Base-by-base conservation (phyloP, 2,888 invertebrate genomes). In the Chelonus formosanus region DNA sequence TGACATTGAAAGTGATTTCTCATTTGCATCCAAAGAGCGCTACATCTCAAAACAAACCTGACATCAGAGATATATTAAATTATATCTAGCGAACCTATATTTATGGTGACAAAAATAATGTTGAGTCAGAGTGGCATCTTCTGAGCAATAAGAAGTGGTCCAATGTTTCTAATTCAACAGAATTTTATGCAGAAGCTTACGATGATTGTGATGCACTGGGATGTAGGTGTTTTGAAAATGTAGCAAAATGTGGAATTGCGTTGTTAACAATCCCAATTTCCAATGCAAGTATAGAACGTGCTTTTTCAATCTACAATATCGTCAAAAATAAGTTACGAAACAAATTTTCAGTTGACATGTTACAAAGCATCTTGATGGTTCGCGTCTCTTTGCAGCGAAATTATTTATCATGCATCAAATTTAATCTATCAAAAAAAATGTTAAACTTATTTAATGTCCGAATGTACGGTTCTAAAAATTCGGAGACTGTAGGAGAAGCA, bases 271-370 rank as follows among this genome's bases (percentile, higher is more conserved):
- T 70, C 31, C 71, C 70, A 20, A 66, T 70, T 63, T 73, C 71
- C 5, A 73, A 73, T 50, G 73, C 70, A 43, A 65, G 68, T 63
- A 69, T 71, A 34, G 71, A 73, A 67, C 70, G 73, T 45, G 71
- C 69, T 10, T 73, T 71, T 68, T 70, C 62, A 34, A 66, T 55
- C 5, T 59, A 68, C 6, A 67, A 48, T 50, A 57, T 66, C 44
- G 59, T 71, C 7, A 68, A 71, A 61, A 67, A 57, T 63, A 66
- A 71, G 63, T 48, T 71, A 36, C 56, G 61, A 8, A 67, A 64
- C 36, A 57, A 56, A 45, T 47, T 63, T 20, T 67, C 67, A 4
- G 10, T 63, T 8, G 67, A 67, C 35, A 34, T 63, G 31, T 55
- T 58, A 31, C 59, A 67, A 50, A 59, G 34, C 20, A 47, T 67